Base-by-base conservation (phyloP, 2,113 vertebrate species). In the Podarcis muralis region DNA sequence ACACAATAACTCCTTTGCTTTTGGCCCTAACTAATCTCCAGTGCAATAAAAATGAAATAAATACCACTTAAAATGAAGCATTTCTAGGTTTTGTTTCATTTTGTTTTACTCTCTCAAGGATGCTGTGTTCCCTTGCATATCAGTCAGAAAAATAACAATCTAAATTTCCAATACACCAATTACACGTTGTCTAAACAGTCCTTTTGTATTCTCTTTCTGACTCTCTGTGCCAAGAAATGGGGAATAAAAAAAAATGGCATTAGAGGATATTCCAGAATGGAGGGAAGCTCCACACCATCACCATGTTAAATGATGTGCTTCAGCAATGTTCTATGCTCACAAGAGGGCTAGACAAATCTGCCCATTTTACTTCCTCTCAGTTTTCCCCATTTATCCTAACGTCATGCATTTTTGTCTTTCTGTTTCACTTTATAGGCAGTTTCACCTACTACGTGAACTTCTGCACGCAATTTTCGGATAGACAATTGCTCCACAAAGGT, bases 41-140 rank as follows among this genome's bases (percentile, higher is more conserved):
- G 40, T 18, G 80, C 53, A 53, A 27, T 40, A 78, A 93, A 91
- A 92, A 84, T 80, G 79, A 91, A 90, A 92, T 86, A 88, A 92
- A 88, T 69, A 84, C 30, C 83, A 15, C 80, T 84, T 82, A 87
- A 89, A 85, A 40, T 81, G 43, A 84, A 8, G 32, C 48, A 80
- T 87, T 85, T 53, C 88, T 91, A 57, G 5, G 20, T 1, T 30
- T 0, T 0, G 18, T 57, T 91, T 90, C 30, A 25, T 65, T 75
- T 80, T 82, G 72, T 82, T 90, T 93, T 35, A 90, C 78, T 80
- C 0, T 85, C 35, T 15, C 27, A 25, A 81, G 84, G 6, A 53
- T 89, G 75, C 83, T 90, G 15, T 86, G 18, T 35, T 92, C 32
- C 43, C 25, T 35, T 72, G 87, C 65, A 86, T 48, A 83, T 12